Evolutionary conservation across 2,797 vertebrate genomes (phyloP), one percentile per base, ranked within the genome.

Genomic region (Platyrinchus mystaceus): DNA sequence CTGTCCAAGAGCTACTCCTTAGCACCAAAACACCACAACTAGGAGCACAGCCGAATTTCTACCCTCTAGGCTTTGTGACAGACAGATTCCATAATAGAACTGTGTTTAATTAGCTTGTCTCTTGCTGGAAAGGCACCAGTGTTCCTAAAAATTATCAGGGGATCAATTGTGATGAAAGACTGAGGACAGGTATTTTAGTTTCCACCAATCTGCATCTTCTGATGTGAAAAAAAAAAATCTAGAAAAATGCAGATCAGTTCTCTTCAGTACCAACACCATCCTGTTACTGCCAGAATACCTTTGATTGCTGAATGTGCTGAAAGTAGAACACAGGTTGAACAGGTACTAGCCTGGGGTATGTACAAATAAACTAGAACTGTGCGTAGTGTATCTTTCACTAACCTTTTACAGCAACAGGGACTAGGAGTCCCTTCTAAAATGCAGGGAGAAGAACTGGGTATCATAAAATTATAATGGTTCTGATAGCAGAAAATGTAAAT

Each of bases 221-320:
- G 4, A 74, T 2, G 12, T 6, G 14, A 34, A 74, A 68, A 67
- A 44, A 44, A 7, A 55, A 9, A 3, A 2, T 27, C 10, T 47
- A 34, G 23, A 46, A 56, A 43, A 67, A 41, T 0, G 0, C 8
- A 66, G 20, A 55, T 50, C 8, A 15, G 17, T 24, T 81, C 36
- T 70, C 12, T 41, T 4, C 30, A 34, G 34, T 7, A 58, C 19
- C 16, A 17, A 21, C 18, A 23, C 24, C 56, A 46, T 26, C 26
- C 44, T 39, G 10, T 34, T 64, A 41, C 53, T 81, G 13, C 22
- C 41, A 47, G 58, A 75, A 56, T n/a, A 30, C 6, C 6, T 79
- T 7, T n/a, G 71, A 18, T 14, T 5, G 15, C 36, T 67, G 53
- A 43, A 47, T 8, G 32, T 30, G 46, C 41, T 50, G n/a, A 70